These are phyloP conservation scores for Sardina pilchardus DNA, from an alignment of 2,113 vertebrate species.

Conservation along the genomic window DNA sequence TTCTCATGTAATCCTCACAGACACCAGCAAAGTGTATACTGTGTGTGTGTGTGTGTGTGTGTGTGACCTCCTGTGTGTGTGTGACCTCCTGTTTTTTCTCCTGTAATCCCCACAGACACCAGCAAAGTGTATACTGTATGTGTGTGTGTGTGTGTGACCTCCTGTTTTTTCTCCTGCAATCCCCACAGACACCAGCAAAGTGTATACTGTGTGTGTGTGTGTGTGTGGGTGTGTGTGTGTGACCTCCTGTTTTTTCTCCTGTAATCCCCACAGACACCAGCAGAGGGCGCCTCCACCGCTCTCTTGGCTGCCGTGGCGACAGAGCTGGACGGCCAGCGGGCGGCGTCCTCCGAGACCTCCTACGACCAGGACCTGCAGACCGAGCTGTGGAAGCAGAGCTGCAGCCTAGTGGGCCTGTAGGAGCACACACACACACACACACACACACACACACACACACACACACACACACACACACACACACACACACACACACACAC, in stretches of 20 bases:
- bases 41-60: background rate
- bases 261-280: constrained; percentile 71
- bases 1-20: background rate
- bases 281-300: constrained; percentile 66
- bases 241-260: constrained; percentile 32
- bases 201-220: background rate
- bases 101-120: constrained; percentile 71
- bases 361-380: constrained; percentile 78
- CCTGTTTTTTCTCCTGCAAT: constrained; percentile 26
- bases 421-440: no score
- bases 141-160: background rate
- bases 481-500: no score
- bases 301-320: constrained; percentile 75
- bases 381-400: constrained; percentile 82
- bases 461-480: no score
- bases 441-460: no score
- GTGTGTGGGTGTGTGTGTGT: background rate
- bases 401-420: constrained; percentile 71
- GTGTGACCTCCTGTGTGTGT: background rate
- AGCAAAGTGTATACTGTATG: background rate
- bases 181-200: constrained; percentile 70
- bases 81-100: constrained; percentile 25
- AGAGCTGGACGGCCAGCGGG: constrained; percentile 78
- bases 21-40: no score
- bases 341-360: constrained; percentile 64